Conservation (phyloP, 2,888 invertebrate species). For the Yponomeuta cagnagella region DNA sequence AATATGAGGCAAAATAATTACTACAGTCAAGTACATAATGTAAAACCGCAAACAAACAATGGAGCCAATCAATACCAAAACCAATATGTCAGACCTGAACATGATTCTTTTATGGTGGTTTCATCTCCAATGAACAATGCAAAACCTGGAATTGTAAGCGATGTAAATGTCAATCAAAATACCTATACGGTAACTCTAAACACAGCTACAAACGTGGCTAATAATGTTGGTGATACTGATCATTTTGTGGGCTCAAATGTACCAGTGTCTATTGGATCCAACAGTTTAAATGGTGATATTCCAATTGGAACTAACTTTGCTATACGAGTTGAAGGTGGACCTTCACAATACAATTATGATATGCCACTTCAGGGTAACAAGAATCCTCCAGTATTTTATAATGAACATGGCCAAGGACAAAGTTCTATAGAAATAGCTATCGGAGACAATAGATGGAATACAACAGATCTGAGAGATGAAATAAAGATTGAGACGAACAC, state of each 20-base stretch:
- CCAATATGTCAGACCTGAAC: not conserved
- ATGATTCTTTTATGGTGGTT: slow-evolving; percentile 30
- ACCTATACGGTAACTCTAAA: slow-evolving; percentile 58
- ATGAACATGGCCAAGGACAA: slow-evolving; percentile 34
- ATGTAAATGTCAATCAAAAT: slow-evolving; percentile 39
- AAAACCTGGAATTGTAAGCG: slow-evolving; percentile 37
- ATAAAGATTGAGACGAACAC: slow-evolving; percentile 15
- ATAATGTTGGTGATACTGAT: slow-evolving; percentile 37
- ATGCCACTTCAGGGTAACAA: slow-evolving; percentile 35
- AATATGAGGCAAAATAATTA: slow-evolving; percentile 33
- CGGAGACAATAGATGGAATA: slow-evolving; percentile 60
- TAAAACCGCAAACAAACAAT: slow-evolving; percentile 27
- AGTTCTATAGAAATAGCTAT: slow-evolving; percentile 31
- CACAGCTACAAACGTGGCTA: slow-evolving; percentile 56
- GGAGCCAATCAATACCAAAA: not conserved
- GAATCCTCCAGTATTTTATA: slow-evolving; percentile 36
- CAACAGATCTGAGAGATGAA: slow-evolving; percentile 32
- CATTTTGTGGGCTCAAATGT: slow-evolving; percentile 58
- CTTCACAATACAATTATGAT: slow-evolving; percentile 45
- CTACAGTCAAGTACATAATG: slow-evolving; percentile 24
- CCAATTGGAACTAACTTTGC: slow-evolving; percentile 71
- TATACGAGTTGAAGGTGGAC: slow-evolving; percentile 58
- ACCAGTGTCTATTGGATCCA: slow-evolving; percentile 46
- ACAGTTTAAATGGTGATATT: slow-evolving; percentile 59
- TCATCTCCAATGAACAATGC: slow-evolving; percentile 36